Base-by-base conservation (phyloP, 2,888 invertebrate genomes). In the Cactoblastis cactorum region DNA sequence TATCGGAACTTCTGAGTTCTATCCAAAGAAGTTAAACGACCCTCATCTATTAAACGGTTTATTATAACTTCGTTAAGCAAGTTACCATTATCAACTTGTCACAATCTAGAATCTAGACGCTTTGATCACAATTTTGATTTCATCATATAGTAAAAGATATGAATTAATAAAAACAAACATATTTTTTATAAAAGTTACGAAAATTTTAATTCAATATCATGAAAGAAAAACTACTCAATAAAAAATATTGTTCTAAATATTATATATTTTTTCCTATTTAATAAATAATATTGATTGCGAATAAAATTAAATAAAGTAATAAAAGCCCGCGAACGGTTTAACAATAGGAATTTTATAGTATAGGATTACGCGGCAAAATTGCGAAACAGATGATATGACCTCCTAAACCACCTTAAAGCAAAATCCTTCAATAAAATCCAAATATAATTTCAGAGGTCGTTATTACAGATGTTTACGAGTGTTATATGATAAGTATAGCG, bases 51-150 rank as follows among this genome's bases (percentile, higher is more conserved):
- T 53, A 49, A 62, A 62, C 61, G 63, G 60, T 63, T 61, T 57
- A 65, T 62, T 60, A 63, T 57, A 55, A 61, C 56, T 53, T 65
- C 57, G 57, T 64, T 61, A 63, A 52, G 49, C 45, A 45, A 56
- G 49, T 53, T 54, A 53, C 52, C 50, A 54, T 50, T 50, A 39
- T 51, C 49, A 52, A 53, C 45, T 34, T 35, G 34, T 37, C 52
- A 45, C 22, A 54, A 56, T 53, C 39, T 49, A 48, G 38, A 54
- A 56, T 53, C 39, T 49, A 48, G 38, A 28, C 28, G 49, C 49
- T 38, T 4, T 37, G 15, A 17, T 17, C 9, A 17, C 17, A 3
- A 6, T 6, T 28, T 28, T 28, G 8, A 28, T 28, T 22, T 6
- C 22, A 22, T 3, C 3, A 22, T 22, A 22, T 6, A 28, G 28